Evolutionary conservation across 2,888 invertebrate genomes (phyloP).

Genomic region (Anoncus sp.): DNA sequence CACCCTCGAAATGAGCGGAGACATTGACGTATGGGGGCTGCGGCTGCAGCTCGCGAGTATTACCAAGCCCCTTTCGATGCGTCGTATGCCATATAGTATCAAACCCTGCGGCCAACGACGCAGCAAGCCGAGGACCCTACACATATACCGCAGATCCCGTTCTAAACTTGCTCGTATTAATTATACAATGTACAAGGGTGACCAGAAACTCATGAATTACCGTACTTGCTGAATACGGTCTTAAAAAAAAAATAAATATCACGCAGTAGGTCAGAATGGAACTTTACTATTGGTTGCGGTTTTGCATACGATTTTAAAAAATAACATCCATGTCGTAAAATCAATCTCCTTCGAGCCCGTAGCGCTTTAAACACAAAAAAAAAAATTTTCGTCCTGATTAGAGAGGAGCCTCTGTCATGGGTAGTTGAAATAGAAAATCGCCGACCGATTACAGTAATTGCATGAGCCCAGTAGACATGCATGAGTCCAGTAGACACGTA

Average conservation of each 20-base stretch:
- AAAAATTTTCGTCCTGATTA: conserved; percentile 1
- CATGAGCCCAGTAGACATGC: too few relatives aligned
- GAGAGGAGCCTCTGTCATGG: background rate
- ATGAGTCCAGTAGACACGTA: too few relatives aligned
- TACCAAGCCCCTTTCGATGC: conserved; percentile 50
- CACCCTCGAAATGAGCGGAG: conserved; percentile 57
- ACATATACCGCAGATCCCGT: conserved; percentile 27
- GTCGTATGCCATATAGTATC: conserved; percentile 43
- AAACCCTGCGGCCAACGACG: conserved; percentile 48
- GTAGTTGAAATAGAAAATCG: too few relatives aligned
- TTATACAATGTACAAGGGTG: conserved; percentile 72
- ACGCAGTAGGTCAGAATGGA: conserved; percentile 10
- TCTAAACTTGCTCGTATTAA: conserved; percentile 68
- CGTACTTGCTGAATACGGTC: conserved; percentile 38
- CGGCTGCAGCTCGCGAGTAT: conserved; percentile 59
- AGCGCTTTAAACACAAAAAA: too few relatives aligned
- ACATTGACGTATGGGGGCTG: conserved; percentile 66
- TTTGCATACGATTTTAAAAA: background rate
- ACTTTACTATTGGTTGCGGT: background rate
- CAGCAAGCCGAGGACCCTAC: conserved; percentile 34
- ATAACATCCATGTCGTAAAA: too few relatives aligned
- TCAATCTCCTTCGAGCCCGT: too few relatives aligned
- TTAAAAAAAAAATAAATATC: conserved; percentile 8
- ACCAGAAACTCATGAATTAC: conserved; percentile 61
- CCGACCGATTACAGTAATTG: too few relatives aligned